These are phyloP conservation scores for Papilio glaucus DNA, from an alignment of 1,140 invertebrate genomes.

Conservation along the genomic window DNA sequence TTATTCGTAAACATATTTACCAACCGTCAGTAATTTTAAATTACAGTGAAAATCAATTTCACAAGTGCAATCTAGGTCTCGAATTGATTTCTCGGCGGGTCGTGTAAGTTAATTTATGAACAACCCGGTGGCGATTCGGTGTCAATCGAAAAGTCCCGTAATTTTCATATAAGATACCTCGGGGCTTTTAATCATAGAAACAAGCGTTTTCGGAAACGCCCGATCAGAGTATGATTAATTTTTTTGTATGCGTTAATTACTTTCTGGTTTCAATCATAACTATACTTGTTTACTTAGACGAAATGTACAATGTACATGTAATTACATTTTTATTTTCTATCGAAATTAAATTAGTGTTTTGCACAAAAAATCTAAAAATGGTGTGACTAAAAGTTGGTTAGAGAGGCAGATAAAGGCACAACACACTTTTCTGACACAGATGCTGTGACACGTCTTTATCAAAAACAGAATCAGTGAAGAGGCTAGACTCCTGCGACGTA, in stretches of 20 bases:
- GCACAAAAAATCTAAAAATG: background rate
- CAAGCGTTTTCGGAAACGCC: slow-evolving; percentile 15
- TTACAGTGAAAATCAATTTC: slow-evolving; percentile 29
- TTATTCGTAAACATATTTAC: slow-evolving; percentile 6
- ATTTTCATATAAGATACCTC: slow-evolving; percentile 24
- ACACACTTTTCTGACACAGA: too few relatives aligned
- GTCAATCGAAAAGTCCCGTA: slow-evolving; percentile 34
- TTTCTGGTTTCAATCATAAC: background rate
- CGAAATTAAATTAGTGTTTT: background rate
- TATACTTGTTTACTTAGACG: background rate
- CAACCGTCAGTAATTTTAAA: slow-evolving; percentile 21
- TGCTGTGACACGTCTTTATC: too few relatives aligned
- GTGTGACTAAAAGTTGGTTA: background rate
- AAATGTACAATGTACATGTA: background rate
- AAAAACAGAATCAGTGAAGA: too few relatives aligned
- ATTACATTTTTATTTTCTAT: background rate
- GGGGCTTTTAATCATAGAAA: slow-evolving; percentile 33
- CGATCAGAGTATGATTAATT: background rate
- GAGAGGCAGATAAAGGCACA: too few relatives aligned
- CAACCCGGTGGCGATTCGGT: slow-evolving; percentile 18
- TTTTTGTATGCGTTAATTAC: background rate
- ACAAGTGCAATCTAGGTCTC: slow-evolving; percentile 16
- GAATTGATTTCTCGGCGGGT: slow-evolving; percentile 27
- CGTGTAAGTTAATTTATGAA: slow-evolving; percentile 26
- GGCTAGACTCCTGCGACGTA: too few relatives aligned